Evolutionary conservation across 2,888 invertebrate species (phyloP).

Genomic region (Cyaniris semiargus): DNA sequence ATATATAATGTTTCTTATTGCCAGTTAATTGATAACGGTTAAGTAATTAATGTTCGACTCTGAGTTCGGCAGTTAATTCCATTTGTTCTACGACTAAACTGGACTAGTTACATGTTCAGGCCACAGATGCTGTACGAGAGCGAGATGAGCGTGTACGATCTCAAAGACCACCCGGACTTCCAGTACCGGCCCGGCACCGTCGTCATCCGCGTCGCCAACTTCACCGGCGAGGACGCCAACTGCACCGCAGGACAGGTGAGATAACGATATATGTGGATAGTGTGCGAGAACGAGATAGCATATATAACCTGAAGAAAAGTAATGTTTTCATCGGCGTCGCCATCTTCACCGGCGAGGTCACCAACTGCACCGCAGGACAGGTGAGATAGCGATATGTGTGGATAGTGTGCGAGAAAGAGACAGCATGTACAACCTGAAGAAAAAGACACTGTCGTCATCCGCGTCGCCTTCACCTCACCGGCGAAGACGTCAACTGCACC

Average conservation of each 20-base stretch:
- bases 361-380: conserved; percentile 90
- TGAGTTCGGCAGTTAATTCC: no score
- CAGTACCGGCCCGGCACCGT: conserved; percentile 95
- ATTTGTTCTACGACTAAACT: no score
- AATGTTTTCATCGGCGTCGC: conserved; percentile 91
- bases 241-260: conserved; percentile 92
- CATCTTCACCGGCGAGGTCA: conserved; percentile 89
- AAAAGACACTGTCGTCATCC: conserved; percentile 82
- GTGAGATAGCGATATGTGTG: conserved; percentile 64
- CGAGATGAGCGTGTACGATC: conserved; percentile 96
- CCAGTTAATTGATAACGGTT: no score
- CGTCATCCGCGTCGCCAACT: conserved; percentile 92
- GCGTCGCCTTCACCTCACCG: conserved; percentile 90
- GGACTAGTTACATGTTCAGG: conserved; percentile 56
- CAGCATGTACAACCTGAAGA: conserved; percentile 56
- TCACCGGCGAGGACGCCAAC: conserved; percentile 84
- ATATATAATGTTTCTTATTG: no score
- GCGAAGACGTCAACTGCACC: conserved; percentile 85
- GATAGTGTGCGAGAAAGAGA: conserved; percentile 49
- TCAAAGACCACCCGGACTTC: conserved; percentile 96
- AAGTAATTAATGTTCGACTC: neutral
- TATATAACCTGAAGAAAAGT: conserved; percentile 96
- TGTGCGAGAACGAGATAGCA: conserved; percentile 91
- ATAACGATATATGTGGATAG: neutral
- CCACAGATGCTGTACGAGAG: conserved; percentile 86